phyloP scores from a whole-genome alignment of 2,113 vertebrate species.

The Urocolius indicus region DNA sequence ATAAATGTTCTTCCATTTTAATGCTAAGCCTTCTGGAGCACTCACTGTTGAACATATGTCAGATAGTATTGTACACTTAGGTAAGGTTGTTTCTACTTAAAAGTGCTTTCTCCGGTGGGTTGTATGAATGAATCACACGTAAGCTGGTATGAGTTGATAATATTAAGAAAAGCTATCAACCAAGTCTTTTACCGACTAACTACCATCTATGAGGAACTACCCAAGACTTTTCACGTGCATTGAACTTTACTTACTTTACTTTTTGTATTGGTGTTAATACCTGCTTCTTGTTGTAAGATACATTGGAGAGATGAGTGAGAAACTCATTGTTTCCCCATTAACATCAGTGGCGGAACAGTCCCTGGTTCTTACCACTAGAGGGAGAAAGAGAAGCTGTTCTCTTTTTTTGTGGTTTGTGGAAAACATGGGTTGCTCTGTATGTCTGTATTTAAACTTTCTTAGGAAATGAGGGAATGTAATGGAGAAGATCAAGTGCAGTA shows the following conservation, averaged over 20 bases:
- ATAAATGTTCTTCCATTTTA: not conserved
- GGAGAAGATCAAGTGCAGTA: not conserved
- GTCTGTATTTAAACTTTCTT: not conserved
- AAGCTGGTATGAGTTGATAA: not conserved
- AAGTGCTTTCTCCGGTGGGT: not conserved
- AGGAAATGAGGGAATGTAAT: not conserved
- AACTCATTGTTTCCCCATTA: not conserved
- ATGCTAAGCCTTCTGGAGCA: not conserved
- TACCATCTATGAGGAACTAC: not conserved
- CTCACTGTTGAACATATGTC: not conserved
- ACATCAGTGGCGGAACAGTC: not conserved
- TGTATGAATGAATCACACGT: not conserved
- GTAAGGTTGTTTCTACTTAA: not conserved
- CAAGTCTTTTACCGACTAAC: not conserved
- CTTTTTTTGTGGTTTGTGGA: not conserved
- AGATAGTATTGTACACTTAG: not conserved
- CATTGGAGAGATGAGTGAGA: not conserved
- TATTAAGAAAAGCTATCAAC: not conserved
- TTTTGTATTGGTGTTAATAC: not conserved
- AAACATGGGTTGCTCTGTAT: not conserved
- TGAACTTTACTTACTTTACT: not conserved
- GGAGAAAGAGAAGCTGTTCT: conserved; percentile 14
- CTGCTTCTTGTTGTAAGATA: not conserved
- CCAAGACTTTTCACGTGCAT: not conserved
- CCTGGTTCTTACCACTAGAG: not conserved